Base-by-base conservation (phyloP, 1,140 invertebrate species). In the Aphidius ervi region DNA sequence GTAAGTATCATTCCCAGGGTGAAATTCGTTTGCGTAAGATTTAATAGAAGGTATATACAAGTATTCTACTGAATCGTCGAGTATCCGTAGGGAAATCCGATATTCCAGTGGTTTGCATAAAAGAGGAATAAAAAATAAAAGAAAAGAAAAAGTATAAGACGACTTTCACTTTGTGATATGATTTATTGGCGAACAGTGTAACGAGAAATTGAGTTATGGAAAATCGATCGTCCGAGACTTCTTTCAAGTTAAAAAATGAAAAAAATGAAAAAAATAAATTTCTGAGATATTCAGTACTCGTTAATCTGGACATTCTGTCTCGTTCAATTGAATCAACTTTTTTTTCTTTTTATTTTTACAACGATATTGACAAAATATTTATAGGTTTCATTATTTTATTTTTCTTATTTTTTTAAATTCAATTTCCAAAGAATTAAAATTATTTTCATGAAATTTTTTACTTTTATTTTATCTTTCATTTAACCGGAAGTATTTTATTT, bases 121-220 rank as follows among this genome's bases (percentile, higher is more conserved):
- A 40, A 37, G 56, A 37, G 31, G 23, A 7, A n/a, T 40, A 3
- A n/a, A 39, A 39, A 39, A 39, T 23, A 5, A 39, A 9, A 39
- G 31, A 39, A 39, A 39, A 39, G 4, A 39, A 9, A 9, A 31
- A 31, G 23, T 31, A 31, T 31, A 4, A 31, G 47, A 49, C 52
- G 52, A 47, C 56, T 46, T 58, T 47, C 56, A 58, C 56, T 58
- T 31, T 46, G 56, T 58, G 56, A 58, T 58, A 58, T 58, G 56
- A 58, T 58, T 58, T 58, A 58, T 58, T 45, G 46, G 56, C 40
- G 23, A 58, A 45, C 45, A 9, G 5, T 47, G 56, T 58, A 58
- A 58, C 56, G 56, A 46, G 56, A 45, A 58, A 58, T 58, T 58
- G 56, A 58, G 56, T 58, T 58, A 58, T 58, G 56, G 56, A 49